These are phyloP conservation scores for Pseudococcus jackbeardsleyi DNA, from an alignment of 2,888 invertebrate genomes.

Conservation along the genomic window DNA sequence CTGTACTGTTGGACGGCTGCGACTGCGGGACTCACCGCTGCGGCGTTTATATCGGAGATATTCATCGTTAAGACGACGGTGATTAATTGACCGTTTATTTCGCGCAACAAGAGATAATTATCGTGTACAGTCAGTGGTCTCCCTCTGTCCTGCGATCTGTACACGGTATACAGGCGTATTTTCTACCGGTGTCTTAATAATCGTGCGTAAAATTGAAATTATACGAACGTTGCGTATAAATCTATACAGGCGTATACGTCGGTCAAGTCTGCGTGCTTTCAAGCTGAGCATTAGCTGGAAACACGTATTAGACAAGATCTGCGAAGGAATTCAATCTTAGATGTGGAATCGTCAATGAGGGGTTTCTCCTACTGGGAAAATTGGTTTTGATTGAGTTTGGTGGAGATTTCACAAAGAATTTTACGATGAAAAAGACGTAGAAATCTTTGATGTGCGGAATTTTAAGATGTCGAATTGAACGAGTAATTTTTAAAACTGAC, in stretches of 20 bases:
- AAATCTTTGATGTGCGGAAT: no score
- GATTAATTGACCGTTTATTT: constrained; percentile 40
- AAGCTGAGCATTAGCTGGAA: no score
- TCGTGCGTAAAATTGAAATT: constrained; percentile 32
- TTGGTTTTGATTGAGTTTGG: no score
- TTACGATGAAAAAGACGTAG: no score
- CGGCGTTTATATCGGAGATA: background rate
- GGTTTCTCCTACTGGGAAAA: no score
- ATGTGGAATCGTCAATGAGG: no score
- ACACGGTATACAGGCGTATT: background rate
- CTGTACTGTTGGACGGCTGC: background rate
- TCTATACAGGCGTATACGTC: background rate
- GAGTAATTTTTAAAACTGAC: no score
- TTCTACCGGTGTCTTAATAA: background rate
- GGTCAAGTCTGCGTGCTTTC: background rate
- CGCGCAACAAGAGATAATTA: constrained; percentile 40
- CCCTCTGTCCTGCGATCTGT: background rate
- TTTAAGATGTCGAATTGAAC: no score
- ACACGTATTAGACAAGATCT: background rate
- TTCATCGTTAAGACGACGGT: constrained; percentile 20
- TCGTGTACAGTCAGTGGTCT: constrained; percentile 29
- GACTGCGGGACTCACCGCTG: background rate
- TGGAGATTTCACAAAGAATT: no score
- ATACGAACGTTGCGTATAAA: background rate
- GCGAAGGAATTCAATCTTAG: background rate